Percentiles rank a stretch among this genome's conserved stretches.
phyloP scores from a whole-genome alignment of 2,113 vertebrate genomes.

The Megalops atlanticus region DNA sequence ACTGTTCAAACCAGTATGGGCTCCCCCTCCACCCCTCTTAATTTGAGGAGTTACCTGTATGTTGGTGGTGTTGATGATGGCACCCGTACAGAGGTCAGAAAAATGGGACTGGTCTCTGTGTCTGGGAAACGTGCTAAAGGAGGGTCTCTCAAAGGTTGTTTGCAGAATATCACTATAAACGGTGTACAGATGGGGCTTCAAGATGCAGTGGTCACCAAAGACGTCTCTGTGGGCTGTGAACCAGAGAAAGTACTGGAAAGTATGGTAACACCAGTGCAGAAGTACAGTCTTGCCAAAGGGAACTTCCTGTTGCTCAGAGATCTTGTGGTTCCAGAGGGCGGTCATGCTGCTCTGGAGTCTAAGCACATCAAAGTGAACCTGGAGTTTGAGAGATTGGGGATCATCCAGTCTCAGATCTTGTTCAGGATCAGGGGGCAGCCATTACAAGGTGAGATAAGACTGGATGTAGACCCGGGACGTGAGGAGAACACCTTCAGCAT shows the following conservation, averaged over 20 bases:
- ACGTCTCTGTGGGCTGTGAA: constrained; percentile 79
- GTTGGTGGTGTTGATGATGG: constrained; percentile 75
- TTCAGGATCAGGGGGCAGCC: constrained; percentile 77
- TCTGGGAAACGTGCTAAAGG: constrained; percentile 56
- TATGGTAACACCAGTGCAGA: constrained; percentile 16
- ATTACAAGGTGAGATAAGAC: constrained; percentile 70
- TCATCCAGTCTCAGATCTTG: constrained; percentile 76
- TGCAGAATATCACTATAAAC: constrained; percentile 74
- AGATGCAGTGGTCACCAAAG: constrained; percentile 76
- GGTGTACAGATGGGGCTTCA: constrained; percentile 71
- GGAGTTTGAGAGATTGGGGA: constrained; percentile 71
- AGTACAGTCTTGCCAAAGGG: constrained; percentile 8
- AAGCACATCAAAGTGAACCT: constrained; percentile 78
- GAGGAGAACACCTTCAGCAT: constrained; percentile 73
- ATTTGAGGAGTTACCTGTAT: constrained; percentile 72
- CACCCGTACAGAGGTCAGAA: constrained; percentile 55
- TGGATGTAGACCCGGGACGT: constrained; percentile 58
- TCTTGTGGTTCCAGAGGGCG: constrained; percentile 78
- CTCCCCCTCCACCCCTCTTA: constrained; percentile 52
- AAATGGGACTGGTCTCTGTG: constrained; percentile 62
- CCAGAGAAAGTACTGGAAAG: constrained; percentile 31
- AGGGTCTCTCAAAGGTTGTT: constrained; percentile 85
- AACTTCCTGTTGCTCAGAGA: constrained; percentile 70
- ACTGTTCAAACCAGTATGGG: constrained; percentile 61
- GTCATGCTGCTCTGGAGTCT: constrained; percentile 70